Evolutionary conservation across 1,140 invertebrate genomes (phyloP), one percentile per base, ranked within the genome.

Genomic region (Oryctes rhinoceros): DNA sequence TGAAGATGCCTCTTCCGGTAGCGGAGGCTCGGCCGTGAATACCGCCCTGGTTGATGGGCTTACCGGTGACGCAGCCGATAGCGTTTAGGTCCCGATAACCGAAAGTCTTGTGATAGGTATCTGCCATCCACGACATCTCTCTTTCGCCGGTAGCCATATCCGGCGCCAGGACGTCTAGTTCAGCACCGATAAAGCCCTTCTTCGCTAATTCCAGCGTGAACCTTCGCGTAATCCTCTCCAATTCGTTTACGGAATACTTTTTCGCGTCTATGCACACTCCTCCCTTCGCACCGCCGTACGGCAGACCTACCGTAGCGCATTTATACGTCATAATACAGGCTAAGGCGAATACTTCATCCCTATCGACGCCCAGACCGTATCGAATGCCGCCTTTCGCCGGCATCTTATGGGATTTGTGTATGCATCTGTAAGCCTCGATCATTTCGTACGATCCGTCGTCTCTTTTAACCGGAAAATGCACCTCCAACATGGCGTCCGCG

Each of bases 81-180:
- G 97, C 97, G 88, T 99, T 99, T 85, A 99, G 98, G 87, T 99
- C 98, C 86, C 94, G 91, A 88, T 93, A 82, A 18, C 78, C 78
- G 18, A 79, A 79, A 4, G 76, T 78, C 53, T 78, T 78, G 47
- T 78, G 44, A 88, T 99, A 99, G 0, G 98, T 99, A 87, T 99
- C 98, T 5, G 98, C 97, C 87, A 99, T 99, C 98, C 98, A 99
- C 49, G 96, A 97, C 98, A 99, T 99, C 89, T 99, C 98, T 67
- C 98, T 92, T 89, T 99, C 98, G 53, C 98, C 97, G 15, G 98
- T 99, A 49, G 98, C 98, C 97, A 99, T 98, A 85, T 96, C 95
- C 59, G 98, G 98, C 49, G 98, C 98, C 53, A 98, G 98, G 9
- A 99, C 98, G 90, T 99, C 98, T 78, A 99, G 94, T 82, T 97